phyloP scores from a whole-genome alignment of 2,113 vertebrate genomes.

The Himantopus leucocephalus region DNA sequence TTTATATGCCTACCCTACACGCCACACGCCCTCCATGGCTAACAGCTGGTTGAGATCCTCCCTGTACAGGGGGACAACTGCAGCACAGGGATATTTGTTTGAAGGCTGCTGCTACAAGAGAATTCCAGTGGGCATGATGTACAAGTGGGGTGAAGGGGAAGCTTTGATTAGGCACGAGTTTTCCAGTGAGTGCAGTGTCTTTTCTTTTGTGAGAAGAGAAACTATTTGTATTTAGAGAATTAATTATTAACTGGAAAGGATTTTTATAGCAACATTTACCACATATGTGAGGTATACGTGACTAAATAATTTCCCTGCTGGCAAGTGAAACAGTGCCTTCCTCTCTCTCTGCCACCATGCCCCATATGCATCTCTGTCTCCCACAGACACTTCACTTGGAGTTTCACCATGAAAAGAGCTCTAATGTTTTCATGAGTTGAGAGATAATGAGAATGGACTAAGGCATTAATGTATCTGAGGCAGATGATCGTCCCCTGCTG shows the following conservation, averaged over 20 bases:
- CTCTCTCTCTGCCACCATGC: neutral
- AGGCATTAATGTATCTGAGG: constrained; percentile 7
- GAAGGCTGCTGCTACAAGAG: neutral
- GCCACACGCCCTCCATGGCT: neutral
- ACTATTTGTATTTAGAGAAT: neutral
- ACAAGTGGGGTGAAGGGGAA: neutral
- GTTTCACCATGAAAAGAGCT: neutral
- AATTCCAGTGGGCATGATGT: neutral
- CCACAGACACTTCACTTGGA: neutral
- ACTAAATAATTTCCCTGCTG: constrained; percentile 25
- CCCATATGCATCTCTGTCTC: neutral
- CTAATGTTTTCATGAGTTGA: neutral
- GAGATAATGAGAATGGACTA: constrained; percentile 29
- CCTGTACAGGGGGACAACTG: neutral
- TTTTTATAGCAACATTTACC: constrained; percentile 14
- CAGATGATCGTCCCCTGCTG: constrained; percentile 16
- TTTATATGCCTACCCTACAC: neutral
- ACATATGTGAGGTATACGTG: neutral
- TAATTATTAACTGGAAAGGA: neutral
- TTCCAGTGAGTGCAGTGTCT: neutral
- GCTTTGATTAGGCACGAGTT: neutral
- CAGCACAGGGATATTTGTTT: neutral
- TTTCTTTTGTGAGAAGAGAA: neutral
- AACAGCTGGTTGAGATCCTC: neutral
- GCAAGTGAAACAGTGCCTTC: neutral